Conservation (phyloP, 1,140 invertebrate genomes). For the Ceratosolen solmsi region DNA sequence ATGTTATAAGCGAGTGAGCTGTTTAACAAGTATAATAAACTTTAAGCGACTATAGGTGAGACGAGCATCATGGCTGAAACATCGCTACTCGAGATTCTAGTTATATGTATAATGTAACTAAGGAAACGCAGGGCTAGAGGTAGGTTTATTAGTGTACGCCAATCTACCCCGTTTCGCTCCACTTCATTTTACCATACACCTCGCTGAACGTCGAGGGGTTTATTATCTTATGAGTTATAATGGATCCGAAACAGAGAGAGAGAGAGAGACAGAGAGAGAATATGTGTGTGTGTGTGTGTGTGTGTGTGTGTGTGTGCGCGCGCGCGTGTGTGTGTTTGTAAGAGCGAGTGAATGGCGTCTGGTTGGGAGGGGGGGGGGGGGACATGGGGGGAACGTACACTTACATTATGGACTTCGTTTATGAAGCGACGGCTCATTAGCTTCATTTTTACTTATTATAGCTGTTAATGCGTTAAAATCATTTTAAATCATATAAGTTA, state of each 20-base stretch:
- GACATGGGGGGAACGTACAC: not conserved
- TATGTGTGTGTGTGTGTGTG: too few species aligned
- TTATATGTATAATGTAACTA: constrained; percentile 54
- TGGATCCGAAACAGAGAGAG: constrained; percentile 40
- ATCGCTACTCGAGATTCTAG: not conserved
- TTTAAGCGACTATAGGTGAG: constrained; percentile 58
- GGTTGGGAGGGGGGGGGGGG: too few species aligned
- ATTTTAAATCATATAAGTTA: not conserved
- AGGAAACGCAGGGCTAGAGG: constrained; percentile 58
- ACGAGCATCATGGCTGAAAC: constrained; percentile 24
- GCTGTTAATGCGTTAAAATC: not conserved
- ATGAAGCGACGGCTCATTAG: not conserved
- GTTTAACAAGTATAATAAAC: constrained; percentile 44
- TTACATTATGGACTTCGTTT: constrained; percentile 5
- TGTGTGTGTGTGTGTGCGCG: too few species aligned
- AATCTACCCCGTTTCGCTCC: constrained; percentile 60
- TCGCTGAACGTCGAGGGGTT: constrained; percentile 60
- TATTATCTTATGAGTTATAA: constrained; percentile 60
- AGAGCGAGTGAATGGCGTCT: too few species aligned
- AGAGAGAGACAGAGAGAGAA: not conserved
- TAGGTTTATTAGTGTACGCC: constrained; percentile 61
- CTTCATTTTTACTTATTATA: not conserved
- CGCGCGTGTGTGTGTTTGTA: too few species aligned
- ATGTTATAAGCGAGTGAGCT: constrained; percentile 3
- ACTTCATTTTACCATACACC: constrained; percentile 59